Conservation (phyloP, 2,888 invertebrate species). For the Cetonia aurata region DNA sequence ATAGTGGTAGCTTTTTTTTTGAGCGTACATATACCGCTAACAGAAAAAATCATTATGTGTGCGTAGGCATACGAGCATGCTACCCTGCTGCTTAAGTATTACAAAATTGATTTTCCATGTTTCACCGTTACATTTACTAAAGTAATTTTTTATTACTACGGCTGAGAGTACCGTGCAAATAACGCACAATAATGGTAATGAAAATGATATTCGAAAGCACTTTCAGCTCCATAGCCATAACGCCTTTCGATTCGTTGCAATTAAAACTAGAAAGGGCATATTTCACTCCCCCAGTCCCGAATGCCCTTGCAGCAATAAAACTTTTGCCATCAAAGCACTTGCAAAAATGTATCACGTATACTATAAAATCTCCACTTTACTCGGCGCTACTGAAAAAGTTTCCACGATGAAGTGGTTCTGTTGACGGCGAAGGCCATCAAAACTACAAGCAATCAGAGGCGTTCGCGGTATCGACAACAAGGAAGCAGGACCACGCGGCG, state of each 20-base stretch:
- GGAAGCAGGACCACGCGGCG: too few relatives aligned
- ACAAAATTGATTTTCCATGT: too few relatives aligned
- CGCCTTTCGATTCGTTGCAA: background rate
- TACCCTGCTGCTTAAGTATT: too few relatives aligned
- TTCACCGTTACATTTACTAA: too few relatives aligned
- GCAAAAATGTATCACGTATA: conserved; percentile 36
- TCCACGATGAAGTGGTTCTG: conserved; percentile 50
- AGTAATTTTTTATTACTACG: too few relatives aligned
- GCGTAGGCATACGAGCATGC: too few relatives aligned
- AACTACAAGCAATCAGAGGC: conserved; percentile 51
- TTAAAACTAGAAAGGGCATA: conserved; percentile 20
- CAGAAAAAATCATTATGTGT: too few relatives aligned
- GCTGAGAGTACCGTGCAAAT: too few relatives aligned
- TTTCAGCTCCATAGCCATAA: conserved; percentile 6
- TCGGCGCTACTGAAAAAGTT: conserved; percentile 49
- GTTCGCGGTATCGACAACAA: conserved; percentile 30
- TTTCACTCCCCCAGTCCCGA: conserved; percentile 3
- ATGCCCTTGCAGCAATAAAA: conserved; percentile 28
- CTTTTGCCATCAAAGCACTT: conserved; percentile 29
- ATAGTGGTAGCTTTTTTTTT: too few relatives aligned
- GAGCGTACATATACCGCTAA: too few relatives aligned
- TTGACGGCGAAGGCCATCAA: conserved; percentile 49
- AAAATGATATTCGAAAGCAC: background rate
- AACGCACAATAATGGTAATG: too few relatives aligned
- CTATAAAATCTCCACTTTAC: conserved; percentile 43